Percentiles rank a stretch among this genome's conserved stretches.
Conservation (phyloP, 2,888 invertebrate genomes). For the Trichogramma evanescens region DNA sequence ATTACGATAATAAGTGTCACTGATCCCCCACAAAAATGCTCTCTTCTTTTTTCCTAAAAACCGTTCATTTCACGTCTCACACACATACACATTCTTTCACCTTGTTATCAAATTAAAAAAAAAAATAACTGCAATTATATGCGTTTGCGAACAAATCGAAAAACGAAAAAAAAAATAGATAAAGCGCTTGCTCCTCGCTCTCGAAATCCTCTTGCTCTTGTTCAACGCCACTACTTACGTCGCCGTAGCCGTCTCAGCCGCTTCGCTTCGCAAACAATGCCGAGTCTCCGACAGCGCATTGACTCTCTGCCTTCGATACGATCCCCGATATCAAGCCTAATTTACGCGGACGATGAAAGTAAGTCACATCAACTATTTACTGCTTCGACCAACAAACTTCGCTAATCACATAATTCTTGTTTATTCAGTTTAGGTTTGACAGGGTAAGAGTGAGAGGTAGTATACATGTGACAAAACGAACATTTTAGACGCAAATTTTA, state of each 20-base stretch:
- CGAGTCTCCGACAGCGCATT: no score
- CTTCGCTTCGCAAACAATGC: slow-evolving; percentile 4
- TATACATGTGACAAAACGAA: no score
- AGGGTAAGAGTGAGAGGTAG: no score
- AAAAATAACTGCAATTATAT: neutral
- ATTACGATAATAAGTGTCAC: no score
- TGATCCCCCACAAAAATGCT: no score
- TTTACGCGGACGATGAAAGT: slow-evolving; percentile 21
- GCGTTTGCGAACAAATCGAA: neutral
- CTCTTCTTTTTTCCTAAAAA: no score
- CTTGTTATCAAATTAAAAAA: neutral
- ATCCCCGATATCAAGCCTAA: slow-evolving; percentile 2
- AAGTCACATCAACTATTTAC: slow-evolving; percentile 21
- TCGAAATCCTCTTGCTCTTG: slow-evolving; percentile 32
- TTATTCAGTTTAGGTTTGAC: no score
- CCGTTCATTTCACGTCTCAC: neutral
- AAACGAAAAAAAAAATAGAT: neutral
- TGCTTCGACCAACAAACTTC: slow-evolving; percentile 21
- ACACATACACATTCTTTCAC: neutral
- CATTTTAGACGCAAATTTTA: no score
- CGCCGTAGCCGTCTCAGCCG: slow-evolving; percentile 16
- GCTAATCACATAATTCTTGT: no score
- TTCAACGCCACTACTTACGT: slow-evolving; percentile 19
- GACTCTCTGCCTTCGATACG: slow-evolving; percentile 6
- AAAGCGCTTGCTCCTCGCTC: slow-evolving; percentile 28